Base-by-base conservation (phyloP, 2,888 invertebrate genomes). In the Pachliopta kotzebuea region DNA sequence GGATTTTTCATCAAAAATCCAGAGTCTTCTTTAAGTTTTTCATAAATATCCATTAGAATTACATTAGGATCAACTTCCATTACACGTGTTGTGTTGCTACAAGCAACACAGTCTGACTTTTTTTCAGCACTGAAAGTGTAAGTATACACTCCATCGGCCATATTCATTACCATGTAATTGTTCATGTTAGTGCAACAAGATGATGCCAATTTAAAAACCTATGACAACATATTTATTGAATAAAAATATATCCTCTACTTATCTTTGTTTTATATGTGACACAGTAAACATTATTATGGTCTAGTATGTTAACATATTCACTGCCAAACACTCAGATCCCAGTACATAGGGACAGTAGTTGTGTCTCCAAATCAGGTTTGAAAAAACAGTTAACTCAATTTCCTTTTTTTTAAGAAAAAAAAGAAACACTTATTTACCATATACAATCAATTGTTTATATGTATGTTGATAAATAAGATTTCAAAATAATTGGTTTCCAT, bases 151-250 rank as follows among this genome's bases (percentile, higher is more conserved):
- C 99, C 99, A 77, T 98, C 98, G 0, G 96, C 93, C 91, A 99
- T 97, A 80, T 98, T 99, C 77, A 99, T 96, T 66, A 99, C 97
- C 95, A 99, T 95, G 80, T 99, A 99, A 88, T 99, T 99, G 80
- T 98, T 96, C 87, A 99, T 93, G 49, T 96, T 95, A 1, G 95
- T 93, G 71, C 96, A 97, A 77, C 98, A 98, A 72, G 97, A 98
- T 37, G 98, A 97, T 0, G 98, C 98, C 65, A 99, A 83, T 92
- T 99, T 99, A 76, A 99, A 98, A 2, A 98, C 98, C 94, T 94
- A 75, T 4, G 68, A 52, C 2, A 53, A 18, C 21, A 60, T 20
- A 1, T 42, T n/a, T 2, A 45, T n/a, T 45, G 6, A 45, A 45
- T n/a, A 45, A 45, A 45, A 18, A n/a, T 45, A 3, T 37, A 37